These are phyloP conservation scores for Pollenia angustigena DNA, from an alignment of 2,888 invertebrate species.

Conservation along the genomic window DNA sequence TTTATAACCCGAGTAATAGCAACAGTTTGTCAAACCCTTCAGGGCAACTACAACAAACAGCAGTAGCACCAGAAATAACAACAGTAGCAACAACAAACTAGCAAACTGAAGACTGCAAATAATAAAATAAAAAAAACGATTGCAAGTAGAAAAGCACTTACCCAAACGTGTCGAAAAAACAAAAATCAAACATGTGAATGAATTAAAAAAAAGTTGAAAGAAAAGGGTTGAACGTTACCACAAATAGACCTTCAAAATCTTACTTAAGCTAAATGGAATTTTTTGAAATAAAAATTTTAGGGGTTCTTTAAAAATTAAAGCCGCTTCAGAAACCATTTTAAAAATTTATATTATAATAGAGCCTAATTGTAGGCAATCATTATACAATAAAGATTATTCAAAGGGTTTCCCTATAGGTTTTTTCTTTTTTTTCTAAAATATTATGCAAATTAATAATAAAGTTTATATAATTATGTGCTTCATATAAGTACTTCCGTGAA, in stretches of 20 bases:
- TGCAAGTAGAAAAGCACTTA: conserved; percentile 49
- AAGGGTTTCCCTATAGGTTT: not conserved
- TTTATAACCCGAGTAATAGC: conserved; percentile 24
- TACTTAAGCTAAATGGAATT: too few species aligned
- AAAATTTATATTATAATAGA: not conserved
- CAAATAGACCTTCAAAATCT: not conserved
- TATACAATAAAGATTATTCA: not conserved
- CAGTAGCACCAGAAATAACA: not conserved
- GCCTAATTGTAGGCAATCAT: conserved; percentile 8
- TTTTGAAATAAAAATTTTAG: too few species aligned
- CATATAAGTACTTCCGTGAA: too few species aligned
- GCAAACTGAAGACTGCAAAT: not conserved
- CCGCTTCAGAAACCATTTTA: not conserved
- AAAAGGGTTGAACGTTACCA: not conserved
- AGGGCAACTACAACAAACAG: conserved; percentile 15
- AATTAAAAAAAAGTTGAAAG: conserved; percentile 22
- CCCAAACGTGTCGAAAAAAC: conserved; percentile 39
- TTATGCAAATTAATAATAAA: too few species aligned
- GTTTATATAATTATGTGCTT: too few species aligned
- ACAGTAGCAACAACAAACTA: not conserved
- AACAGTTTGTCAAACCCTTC: conserved; percentile 52
- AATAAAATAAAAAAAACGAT: conserved; percentile 22
- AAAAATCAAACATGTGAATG: conserved; percentile 52
- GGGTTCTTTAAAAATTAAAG: too few species aligned
- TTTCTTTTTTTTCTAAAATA: too few species aligned